Base-by-base conservation (phyloP, 1,140 invertebrate species). In the Papilio machaon region DNA sequence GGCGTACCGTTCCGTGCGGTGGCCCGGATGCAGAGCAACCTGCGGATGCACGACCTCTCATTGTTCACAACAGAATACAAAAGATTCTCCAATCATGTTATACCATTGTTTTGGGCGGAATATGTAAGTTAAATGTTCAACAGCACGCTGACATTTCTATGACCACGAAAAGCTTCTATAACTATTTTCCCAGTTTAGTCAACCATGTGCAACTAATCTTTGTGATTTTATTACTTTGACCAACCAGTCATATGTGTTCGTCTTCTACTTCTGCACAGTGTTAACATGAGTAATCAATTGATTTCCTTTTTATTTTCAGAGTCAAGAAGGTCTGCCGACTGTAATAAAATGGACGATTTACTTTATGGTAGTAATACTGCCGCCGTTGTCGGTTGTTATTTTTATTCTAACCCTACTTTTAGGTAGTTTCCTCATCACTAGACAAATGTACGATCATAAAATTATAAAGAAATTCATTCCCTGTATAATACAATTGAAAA, bases 81-180 rank as follows among this genome's bases (percentile, higher is more conserved):
- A 10, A 94, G 84, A 82, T 96, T 96, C 82, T 95, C 95, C 46
- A 94, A 96, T 77, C 90, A 94, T 4, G 86, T 95, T 0, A 82
- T 96, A 49, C 96, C 96, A 0, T 89, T 96, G 83, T 96, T 95
- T 83, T 96, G 96, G 96, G 89, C 95, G 1, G 96, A 96, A 96
- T 96, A 96, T 90, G 96, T 96, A 91, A 96, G 95, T 95, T 83
- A 15, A 19, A 38, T 38, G 6, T 38, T 38, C 38, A 38, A 38
- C 2, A 38, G 38, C 38, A 38, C 38, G 38, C 38, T 38, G 6
- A 38, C 38, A 6, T 38, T 38, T 3, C 38, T 38, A 38, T 38
- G 38, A 38, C 2, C 2, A 6, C 2, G 6, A 38, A 38, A 6
- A 6, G 6, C 8, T 5, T 5, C 47, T 9, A 49, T 49, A 38